Evolutionary conservation across 2,797 vertebrate species (phyloP), one percentile per base, ranked within the genome.

Genomic region (Scyliorhinus canicula): DNA sequence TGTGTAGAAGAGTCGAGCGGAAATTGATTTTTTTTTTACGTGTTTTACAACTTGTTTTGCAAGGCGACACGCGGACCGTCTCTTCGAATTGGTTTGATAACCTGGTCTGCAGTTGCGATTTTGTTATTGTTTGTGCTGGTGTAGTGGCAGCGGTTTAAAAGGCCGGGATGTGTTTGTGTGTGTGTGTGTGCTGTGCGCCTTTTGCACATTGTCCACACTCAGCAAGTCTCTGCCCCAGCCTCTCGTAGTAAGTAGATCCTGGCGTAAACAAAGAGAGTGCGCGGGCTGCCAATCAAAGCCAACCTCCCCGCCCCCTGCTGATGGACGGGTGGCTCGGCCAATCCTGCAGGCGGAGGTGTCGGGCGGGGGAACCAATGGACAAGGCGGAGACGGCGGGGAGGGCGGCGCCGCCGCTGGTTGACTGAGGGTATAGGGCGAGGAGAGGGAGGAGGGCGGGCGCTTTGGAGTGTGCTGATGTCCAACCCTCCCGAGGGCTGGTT

Each of bases 191-290:
- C 24, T n/a, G n/a, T n/a, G n/a, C n/a, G n/a, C n/a, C 65, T 57
- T 8, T 26, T 91, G 63, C 57, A 65, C 88, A 91, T 65, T 44
- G 57, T 91, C 88, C n/a, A 24, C 88, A n/a, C n/a, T 35, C 88
- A 44, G 57, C 88, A 91, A 63, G 19, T 91, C 88, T 47, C 6
- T 91, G 88, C n/a, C 8, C 1, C 8, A 65, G 60, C 12, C 21
- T 60, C 8, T 60, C 57, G 57, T 60, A 65, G 63, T 65, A 65
- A 60, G 88, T 91, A 65, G 60, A 91, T 14, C 40, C 57, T 65
- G 88, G 60, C 88, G 60, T 91, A 91, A 91, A 91, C 88, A 91
- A 91, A 91, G 88, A 91, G 88, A 65, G 88, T 19, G 21, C 57
- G 21, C 40, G n/a, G 57, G 88, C 60, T 91, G 88, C 21, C 88